Evolutionary conservation across 2,797 vertebrate species (phyloP), one percentile per base, ranked within the genome.

Genomic region (Balearica regulorum): DNA sequence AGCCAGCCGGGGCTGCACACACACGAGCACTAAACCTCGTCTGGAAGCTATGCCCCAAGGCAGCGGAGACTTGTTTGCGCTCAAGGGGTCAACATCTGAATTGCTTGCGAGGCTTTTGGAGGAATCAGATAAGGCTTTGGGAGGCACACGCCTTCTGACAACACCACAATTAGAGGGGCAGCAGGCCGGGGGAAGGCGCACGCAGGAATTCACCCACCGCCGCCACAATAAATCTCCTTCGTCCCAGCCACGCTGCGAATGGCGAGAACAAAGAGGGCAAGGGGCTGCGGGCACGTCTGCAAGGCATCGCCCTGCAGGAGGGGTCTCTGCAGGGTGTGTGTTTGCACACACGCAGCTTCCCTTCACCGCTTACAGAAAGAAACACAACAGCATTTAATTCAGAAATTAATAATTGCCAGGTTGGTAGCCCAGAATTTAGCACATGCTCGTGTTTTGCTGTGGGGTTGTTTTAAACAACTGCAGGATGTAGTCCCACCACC

Each of bases 101-200:
- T 91, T 54, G 79, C 96, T 82, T 80, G 43, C 90, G 84, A 82
- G 92, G 89, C 53, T 90, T 90, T 81, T 80, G 96, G 93, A 97
- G 90, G 91, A 90, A 97, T 96, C 95, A 97, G 97, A 97, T 98
- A 98, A 98, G 94, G 86, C 95, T 96, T 94, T 81, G 70, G 76
- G 96, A 98, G 98, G 98, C 98, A 98, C 98, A 98, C 96, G 95
- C 98, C 98, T 97, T 96, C 93, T 96, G 93, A 98, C 98, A 99
- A 98, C 98, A 95, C 96, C 83, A 97, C 98, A 98, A 98, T 99
- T 98, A 98, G 96, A 92, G 95, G 96, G 96, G 98, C 98, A 98
- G 98, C 97, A 81, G 94, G 97, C 97, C 92, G 65, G 20, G 97
- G 97, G 97, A 97, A 96, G 96, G 97, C 90, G 84, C 93, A 68